Evolutionary conservation across 2,888 invertebrate species (phyloP).

Genomic region (Eupithecia dodoneata): DNA sequence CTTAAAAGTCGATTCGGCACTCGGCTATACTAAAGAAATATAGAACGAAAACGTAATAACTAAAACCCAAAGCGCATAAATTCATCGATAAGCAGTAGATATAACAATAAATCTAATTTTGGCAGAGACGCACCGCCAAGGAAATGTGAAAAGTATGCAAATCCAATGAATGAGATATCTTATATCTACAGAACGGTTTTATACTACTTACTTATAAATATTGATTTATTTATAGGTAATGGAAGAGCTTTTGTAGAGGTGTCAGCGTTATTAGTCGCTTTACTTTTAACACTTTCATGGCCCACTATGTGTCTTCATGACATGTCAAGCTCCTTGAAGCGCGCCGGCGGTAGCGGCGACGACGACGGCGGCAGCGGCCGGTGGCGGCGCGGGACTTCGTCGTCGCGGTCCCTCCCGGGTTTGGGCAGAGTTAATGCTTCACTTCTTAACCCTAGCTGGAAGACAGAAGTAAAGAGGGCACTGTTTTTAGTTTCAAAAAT

Average conservation of each 20-base stretch:
- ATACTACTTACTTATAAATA: constrained; percentile 8
- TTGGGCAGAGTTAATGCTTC: too few species aligned
- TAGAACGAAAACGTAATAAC: constrained; percentile 10
- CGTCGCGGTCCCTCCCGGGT: background rate
- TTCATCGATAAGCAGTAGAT: constrained; percentile 35
- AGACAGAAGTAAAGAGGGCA: too few species aligned
- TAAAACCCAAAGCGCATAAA: constrained; percentile 26
- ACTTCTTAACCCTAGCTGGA: too few species aligned
- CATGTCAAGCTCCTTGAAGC: too few species aligned
- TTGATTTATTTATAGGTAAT: background rate
- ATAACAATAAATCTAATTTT: constrained; percentile 41
- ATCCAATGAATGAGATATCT: constrained; percentile 37
- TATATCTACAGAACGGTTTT: constrained; percentile 23
- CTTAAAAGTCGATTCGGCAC: background rate
- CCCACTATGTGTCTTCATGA: background rate
- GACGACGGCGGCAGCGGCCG: too few species aligned
- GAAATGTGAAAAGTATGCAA: constrained; percentile 46
- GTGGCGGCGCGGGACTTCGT: too few species aligned
- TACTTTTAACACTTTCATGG: background rate
- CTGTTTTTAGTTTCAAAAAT: too few species aligned
- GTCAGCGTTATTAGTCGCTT: background rate
- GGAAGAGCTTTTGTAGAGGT: background rate
- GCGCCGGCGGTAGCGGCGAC: too few species aligned
- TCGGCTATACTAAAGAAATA: background rate
- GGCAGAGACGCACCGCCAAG: constrained; percentile 31